Evolutionary conservation across 2,888 invertebrate species (phyloP).

Genomic region (Theodoxus fluviatilis): DNA sequence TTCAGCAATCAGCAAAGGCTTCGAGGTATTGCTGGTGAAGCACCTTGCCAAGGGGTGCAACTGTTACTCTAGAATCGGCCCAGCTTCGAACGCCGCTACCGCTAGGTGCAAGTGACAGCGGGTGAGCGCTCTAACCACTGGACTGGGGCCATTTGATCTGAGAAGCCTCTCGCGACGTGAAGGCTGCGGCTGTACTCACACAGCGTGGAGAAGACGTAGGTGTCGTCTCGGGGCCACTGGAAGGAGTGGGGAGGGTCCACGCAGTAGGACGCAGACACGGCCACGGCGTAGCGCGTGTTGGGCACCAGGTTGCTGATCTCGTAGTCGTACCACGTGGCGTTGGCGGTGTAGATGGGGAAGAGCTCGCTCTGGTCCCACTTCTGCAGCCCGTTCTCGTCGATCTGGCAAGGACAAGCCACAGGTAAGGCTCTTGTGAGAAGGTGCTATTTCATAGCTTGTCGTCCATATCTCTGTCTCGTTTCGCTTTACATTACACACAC

Average conservation of each 20-base stretch:
- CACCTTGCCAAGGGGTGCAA: too few species aligned
- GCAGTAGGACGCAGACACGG: constrained; percentile 73
- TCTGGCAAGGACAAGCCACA: not conserved
- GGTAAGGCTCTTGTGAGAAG: too few species aligned
- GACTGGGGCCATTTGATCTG: not conserved
- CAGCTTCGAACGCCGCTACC: too few species aligned
- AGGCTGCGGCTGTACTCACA: constrained; percentile 69
- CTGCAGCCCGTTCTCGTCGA: constrained; percentile 18
- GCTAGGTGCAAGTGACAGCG: too few species aligned
- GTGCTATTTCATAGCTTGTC: too few species aligned
- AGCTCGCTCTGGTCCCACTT: constrained; percentile 27
- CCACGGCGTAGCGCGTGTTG: constrained; percentile 80
- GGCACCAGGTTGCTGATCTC: constrained; percentile 70
- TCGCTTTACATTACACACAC: too few species aligned
- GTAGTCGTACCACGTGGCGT: constrained; percentile 42
- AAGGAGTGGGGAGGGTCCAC: constrained; percentile 74
- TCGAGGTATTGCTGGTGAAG: too few species aligned
- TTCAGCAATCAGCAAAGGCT: too few species aligned
- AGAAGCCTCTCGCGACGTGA: not conserved
- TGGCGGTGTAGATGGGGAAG: constrained; percentile 32
- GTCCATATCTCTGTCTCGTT: too few species aligned
- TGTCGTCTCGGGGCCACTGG: constrained; percentile 68
- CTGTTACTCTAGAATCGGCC: too few species aligned
- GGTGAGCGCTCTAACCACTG: too few species aligned
- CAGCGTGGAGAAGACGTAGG: constrained; percentile 79